These are phyloP conservation scores for Philaethria dido DNA, from an alignment of 2,888 invertebrate species.

Conservation along the genomic window DNA sequence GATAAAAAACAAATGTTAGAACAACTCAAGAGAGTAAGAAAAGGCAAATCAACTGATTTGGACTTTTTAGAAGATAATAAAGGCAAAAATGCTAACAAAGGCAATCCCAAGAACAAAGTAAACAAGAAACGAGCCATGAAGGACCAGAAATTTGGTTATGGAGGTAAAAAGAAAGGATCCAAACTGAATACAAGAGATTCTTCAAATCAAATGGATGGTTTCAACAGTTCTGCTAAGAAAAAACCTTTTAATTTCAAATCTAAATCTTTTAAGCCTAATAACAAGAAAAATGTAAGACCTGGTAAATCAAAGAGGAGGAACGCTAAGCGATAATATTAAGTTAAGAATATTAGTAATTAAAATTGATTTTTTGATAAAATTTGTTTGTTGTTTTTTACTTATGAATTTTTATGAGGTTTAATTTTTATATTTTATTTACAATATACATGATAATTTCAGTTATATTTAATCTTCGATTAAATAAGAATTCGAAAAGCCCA, in stretches of 20 bases:
- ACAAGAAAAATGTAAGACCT: slow-evolving; percentile 75
- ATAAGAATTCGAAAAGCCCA: too few species aligned
- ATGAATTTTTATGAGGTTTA: too few species aligned
- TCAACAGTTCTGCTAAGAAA: slow-evolving; percentile 72
- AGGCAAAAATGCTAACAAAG: slow-evolving; percentile 58
- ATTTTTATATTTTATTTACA: too few species aligned
- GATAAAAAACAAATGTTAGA: slow-evolving; percentile 97
- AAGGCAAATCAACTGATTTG: slow-evolving; percentile 91
- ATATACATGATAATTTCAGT: too few species aligned
- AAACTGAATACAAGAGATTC: slow-evolving; percentile 95
- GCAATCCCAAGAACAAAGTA: slow-evolving; percentile 63
- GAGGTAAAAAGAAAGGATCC: slow-evolving; percentile 95
- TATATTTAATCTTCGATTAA: too few species aligned
- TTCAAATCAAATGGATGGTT: slow-evolving; percentile 86
- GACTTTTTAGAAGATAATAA: slow-evolving; percentile 90
- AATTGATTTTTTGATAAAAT: slow-evolving; percentile 14
- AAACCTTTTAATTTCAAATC: slow-evolving; percentile 69
- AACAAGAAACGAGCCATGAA: slow-evolving; percentile 85
- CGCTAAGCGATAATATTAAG: slow-evolving; percentile 60
- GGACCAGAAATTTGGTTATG: slow-evolving; percentile 96
- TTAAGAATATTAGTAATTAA: slow-evolving; percentile 31
- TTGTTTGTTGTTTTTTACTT: too few species aligned
- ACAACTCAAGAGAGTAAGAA: slow-evolving; percentile 96
- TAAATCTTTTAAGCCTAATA: slow-evolving; percentile 69
- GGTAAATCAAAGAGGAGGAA: slow-evolving; percentile 82